A percentile compares a stretch with the other conserved stretches of the same genome.
phyloP scores from a whole-genome alignment of 2,113 vertebrate genomes.

The Clarias gariepinus region DNA sequence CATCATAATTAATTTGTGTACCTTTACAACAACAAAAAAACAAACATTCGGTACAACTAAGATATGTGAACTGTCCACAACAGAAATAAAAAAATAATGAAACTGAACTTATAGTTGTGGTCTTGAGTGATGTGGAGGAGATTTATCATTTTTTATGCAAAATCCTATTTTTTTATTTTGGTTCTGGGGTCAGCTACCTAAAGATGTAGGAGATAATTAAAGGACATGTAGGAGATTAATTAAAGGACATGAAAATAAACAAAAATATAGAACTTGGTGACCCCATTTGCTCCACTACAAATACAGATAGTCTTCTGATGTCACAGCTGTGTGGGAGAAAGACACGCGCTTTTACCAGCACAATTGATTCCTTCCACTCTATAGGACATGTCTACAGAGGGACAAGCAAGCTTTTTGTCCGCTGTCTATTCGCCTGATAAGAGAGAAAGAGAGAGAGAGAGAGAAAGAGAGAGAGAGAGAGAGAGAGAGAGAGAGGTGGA shows the following conservation, averaged over 20 bases:
- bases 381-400: not conserved
- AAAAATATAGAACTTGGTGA: not conserved
- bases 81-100: not conserved
- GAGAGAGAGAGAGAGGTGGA: not conserved
- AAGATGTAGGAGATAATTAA: not conserved
- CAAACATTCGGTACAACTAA: not conserved
- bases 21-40: no score
- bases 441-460: not conserved
- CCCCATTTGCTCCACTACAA: not conserved
- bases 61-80: not conserved
- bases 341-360: not conserved
- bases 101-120: not conserved
- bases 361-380: not conserved
- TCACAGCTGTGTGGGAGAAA: not conserved
- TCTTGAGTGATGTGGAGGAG: not conserved
- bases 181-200: accelerated
- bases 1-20: no score
- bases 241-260: not conserved
- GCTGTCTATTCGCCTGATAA: not conserved
- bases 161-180: not conserved
- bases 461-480: not conserved
- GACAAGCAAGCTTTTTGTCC: not conserved
- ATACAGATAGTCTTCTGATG: not conserved
- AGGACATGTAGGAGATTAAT: not conserved
- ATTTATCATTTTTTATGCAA: not conserved